A percentile compares a stretch with the other conserved stretches of the same genome.
Evolutionary conservation across 2,888 invertebrate genomes (phyloP).

Genomic region (Trisateles emortualis): DNA sequence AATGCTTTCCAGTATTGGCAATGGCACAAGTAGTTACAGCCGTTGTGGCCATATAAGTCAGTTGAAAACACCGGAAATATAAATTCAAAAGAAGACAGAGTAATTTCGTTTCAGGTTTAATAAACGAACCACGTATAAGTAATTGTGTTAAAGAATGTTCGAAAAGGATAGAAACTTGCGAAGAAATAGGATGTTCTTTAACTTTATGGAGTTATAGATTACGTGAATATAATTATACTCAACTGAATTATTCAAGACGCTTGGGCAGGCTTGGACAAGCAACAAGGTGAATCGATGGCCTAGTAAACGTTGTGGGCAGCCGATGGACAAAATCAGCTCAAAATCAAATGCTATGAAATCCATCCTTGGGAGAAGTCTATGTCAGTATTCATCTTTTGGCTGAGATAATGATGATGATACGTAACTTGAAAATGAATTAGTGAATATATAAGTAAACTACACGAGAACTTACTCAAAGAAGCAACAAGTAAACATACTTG

Average conservation of each 20-base stretch:
- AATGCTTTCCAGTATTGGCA: constrained; percentile 64
- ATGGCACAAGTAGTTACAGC: constrained; percentile 47
- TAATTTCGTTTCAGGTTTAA: constrained; percentile 22
- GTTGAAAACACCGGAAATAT: constrained; percentile 35
- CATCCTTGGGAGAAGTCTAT: too few relatives aligned
- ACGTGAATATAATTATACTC: constrained; percentile 55
- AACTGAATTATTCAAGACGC: too few relatives aligned
- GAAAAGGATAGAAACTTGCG: constrained; percentile 19
- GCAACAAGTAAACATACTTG: constrained; percentile 68
- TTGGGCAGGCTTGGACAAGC: too few relatives aligned
- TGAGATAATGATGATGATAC: too few relatives aligned
- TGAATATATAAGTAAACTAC: constrained; percentile 41
- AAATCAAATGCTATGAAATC: too few relatives aligned
- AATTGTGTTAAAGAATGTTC: constrained; percentile 29
- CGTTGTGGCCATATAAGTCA: constrained; percentile 45
- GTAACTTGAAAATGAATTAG: background rate
- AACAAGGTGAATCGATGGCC: too few relatives aligned
- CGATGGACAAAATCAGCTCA: too few relatives aligned
- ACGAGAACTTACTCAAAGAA: constrained; percentile 23
- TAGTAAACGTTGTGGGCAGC: too few relatives aligned
- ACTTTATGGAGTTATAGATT: constrained; percentile 12
- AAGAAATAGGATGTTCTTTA: constrained; percentile 14
- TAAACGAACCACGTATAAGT: constrained; percentile 28
- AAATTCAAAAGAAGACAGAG: constrained; percentile 26
- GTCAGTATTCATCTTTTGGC: too few relatives aligned